A percentile compares a stretch with the other conserved stretches of the same genome.
Evolutionary conservation across 2,113 vertebrate species (phyloP).

Genomic region (Saiga tatarica): DNA sequence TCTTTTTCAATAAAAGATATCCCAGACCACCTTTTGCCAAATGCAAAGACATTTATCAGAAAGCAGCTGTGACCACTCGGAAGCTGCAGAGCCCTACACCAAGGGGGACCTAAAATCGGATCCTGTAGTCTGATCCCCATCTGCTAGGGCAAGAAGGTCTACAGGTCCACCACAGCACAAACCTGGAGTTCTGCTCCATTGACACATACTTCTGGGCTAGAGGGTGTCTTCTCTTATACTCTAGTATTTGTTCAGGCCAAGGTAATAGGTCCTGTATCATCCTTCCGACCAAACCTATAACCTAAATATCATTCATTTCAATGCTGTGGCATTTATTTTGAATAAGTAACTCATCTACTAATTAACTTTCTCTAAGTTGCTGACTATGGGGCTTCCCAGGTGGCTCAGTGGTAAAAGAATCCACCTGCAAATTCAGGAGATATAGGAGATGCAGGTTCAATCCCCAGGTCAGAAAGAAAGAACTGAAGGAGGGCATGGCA

Average conservation of each 20-base stretch:
- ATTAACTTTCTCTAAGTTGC: not conserved
- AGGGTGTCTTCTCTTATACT: not conserved
- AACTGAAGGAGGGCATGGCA: not conserved
- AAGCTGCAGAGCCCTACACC: not conserved
- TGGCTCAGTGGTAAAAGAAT: not conserved
- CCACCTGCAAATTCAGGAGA: not conserved
- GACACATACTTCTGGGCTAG: not conserved
- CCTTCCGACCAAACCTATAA: not conserved
- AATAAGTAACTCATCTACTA: constrained; percentile 26
- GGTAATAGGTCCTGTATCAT: not conserved
- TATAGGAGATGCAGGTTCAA: not conserved
- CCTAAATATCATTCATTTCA: constrained; percentile 21
- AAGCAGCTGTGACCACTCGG: not conserved
- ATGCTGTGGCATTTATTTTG: not conserved
- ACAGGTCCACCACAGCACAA: not conserved
- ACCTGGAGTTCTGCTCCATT: not conserved
- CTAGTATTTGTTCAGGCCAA: not conserved
- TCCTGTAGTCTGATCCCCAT: not conserved
- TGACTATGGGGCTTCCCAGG: not conserved
- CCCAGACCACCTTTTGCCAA: not conserved
- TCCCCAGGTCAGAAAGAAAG: not conserved
- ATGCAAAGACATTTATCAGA: not conserved
- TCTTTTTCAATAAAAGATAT: not conserved
- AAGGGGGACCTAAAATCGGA: not conserved
- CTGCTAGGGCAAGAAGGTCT: not conserved